phyloP scores from a whole-genome alignment of 2,888 invertebrate species.

The Tholera decimalis region DNA sequence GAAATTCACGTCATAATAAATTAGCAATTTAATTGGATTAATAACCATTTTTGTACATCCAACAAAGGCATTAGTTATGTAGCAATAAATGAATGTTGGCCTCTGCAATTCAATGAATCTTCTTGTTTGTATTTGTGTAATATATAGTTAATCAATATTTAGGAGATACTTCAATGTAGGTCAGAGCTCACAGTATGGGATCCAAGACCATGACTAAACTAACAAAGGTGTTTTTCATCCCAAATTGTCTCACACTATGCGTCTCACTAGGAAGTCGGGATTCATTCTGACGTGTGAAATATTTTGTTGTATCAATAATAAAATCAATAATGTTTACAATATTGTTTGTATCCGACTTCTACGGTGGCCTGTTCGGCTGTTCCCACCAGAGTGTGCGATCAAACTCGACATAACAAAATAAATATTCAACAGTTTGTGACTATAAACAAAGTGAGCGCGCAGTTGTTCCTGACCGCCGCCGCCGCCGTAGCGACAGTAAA shows the following conservation, averaged over 20 bases:
- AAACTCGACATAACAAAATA: constrained; percentile 87
- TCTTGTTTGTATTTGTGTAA: constrained; percentile 10
- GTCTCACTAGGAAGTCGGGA: constrained; percentile 57
- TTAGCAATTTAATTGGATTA: constrained; percentile 15
- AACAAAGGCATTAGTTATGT: constrained; percentile 28
- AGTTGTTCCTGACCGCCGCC: constrained; percentile 79
- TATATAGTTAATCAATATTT: constrained; percentile 5
- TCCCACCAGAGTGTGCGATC: constrained; percentile 88
- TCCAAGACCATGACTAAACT: constrained; percentile 13
- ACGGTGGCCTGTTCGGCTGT: constrained; percentile 64
- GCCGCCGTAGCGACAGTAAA: constrained; percentile 70
- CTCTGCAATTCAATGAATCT: background rate
- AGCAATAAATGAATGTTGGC: background rate
- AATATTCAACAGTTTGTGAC: constrained; percentile 88
- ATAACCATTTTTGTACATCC: background rate
- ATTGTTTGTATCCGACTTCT: constrained; percentile 74
- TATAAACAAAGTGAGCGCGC: constrained; percentile 85
- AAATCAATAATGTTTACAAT: constrained; percentile 72
- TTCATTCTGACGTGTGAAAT: constrained; percentile 60
- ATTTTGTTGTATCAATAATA: constrained; percentile 66
- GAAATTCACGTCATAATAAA: constrained; percentile 20
- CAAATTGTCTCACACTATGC: constrained; percentile 53
- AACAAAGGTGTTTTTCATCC: constrained; percentile 30
- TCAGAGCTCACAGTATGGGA: constrained; percentile 11
- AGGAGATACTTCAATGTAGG: constrained; percentile 14